These are phyloP conservation scores for Thunnus albacares DNA, from an alignment of 2,797 vertebrate genomes.

Conservation along the genomic window DNA sequence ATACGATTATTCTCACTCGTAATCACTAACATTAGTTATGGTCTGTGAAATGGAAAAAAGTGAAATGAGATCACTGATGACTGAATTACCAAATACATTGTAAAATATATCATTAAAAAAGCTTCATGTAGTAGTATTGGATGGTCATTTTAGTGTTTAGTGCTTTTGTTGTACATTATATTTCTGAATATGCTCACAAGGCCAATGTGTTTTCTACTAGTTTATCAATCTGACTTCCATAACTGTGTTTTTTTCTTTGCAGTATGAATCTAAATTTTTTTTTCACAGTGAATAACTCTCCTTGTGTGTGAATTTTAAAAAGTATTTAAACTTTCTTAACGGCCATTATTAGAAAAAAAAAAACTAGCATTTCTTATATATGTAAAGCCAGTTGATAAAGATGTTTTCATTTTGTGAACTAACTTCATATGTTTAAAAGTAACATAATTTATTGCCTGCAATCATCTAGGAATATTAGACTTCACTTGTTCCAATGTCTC, in stretches of 20 bases:
- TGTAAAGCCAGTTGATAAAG: neutral
- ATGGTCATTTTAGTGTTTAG: neutral
- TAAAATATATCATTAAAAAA: conserved; percentile 11
- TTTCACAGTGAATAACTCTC: neutral
- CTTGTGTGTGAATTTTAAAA: neutral
- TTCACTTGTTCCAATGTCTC: conserved; percentile 43
- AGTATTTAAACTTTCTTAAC: neutral
- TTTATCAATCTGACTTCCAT: neutral
- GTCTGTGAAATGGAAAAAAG: conserved; percentile 34
- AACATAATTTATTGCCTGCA: neutral
- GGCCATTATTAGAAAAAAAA: neutral
- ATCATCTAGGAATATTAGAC: conserved; percentile 11
- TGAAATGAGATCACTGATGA: neutral
- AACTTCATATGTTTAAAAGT: neutral
- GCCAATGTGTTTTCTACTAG: neutral
- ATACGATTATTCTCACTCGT: conserved; percentile 66
- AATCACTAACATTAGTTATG: conserved; percentile 67
- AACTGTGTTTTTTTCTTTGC: neutral
- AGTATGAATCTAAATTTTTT: neutral
- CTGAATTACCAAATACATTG: conserved; percentile 19
- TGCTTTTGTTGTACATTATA: neutral
- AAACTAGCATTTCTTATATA: neutral
- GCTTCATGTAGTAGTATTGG: neutral
- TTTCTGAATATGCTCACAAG: neutral
- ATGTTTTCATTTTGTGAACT: neutral